Evolutionary conservation across 2,797 vertebrate genomes (phyloP).

Genomic region (Labeo calbasu): DNA sequence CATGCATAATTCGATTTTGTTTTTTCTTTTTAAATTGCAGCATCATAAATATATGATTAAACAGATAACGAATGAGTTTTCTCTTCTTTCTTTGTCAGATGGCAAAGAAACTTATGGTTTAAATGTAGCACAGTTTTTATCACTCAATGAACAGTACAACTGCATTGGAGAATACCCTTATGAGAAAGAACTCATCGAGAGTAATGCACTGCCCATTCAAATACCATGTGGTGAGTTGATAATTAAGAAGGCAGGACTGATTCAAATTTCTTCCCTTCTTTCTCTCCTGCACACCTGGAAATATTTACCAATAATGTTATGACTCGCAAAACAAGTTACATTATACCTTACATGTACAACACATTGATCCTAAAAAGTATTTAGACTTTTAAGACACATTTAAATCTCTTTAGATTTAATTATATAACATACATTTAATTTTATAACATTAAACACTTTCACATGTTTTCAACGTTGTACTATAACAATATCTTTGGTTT

Average conservation of each 20-base stretch:
- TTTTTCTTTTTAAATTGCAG: too few relatives aligned
- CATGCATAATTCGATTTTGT: too few relatives aligned
- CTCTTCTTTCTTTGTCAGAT: neutral
- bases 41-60: too few relatives aligned
- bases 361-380: too few relatives aligned
- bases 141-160: slow-evolving; percentile 42
- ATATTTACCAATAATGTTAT: neutral
- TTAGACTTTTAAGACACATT: too few relatives aligned
- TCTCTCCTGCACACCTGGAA: neutral
- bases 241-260: neutral
- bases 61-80: too few relatives aligned
- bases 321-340: neutral
- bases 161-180: slow-evolving; percentile 55
- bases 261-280: neutral
- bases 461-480: too few relatives aligned
- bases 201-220: accelerated
- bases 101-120: accelerated
- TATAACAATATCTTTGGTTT: too few relatives aligned
- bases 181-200: accelerated
- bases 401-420: too few relatives aligned
- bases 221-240: slow-evolving; percentile 67
- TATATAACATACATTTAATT: too few relatives aligned
- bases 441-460: too few relatives aligned
- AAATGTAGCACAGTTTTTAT: neutral
- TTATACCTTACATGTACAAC: neutral